Percentiles rank a stretch among this genome's conserved stretches.
phyloP scores from a whole-genome alignment of 2,797 vertebrate genomes.

The Hydrophis major region DNA sequence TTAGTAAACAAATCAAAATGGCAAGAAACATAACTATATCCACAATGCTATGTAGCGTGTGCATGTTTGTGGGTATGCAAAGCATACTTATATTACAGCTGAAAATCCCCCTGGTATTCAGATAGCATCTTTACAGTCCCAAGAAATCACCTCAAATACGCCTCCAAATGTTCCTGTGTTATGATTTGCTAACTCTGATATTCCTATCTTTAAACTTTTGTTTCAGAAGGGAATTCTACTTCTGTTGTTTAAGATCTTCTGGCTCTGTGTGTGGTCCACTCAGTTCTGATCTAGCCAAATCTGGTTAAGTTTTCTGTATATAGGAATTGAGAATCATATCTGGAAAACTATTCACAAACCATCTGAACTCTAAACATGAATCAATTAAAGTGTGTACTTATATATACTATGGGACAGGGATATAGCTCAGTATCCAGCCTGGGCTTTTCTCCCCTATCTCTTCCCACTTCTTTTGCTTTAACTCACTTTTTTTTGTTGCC shows the following conservation, averaged over 20 bases:
- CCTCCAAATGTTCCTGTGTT: neutral
- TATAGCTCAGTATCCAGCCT: neutral
- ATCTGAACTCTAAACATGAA: neutral
- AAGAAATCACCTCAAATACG: neutral
- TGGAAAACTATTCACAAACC: neutral
- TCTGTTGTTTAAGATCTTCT: neutral
- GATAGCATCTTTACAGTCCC: neutral
- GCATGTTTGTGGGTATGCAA: neutral
- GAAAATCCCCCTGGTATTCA: neutral
- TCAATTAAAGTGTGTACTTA: neutral
- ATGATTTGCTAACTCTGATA: neutral
- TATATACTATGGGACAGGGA: neutral
- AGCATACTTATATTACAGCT: neutral
- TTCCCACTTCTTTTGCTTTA: neutral
- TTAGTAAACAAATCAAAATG: neutral
- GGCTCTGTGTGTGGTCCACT: neutral
- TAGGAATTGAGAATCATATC: neutral
- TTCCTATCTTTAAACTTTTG: neutral
- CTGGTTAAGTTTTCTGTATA: neutral
- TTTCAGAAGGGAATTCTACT: neutral
- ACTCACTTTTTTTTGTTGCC: neutral
- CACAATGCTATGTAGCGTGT: neutral
- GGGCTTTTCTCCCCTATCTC: neutral
- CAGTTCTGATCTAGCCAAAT: neutral
- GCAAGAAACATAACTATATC: neutral